A percentile compares a stretch with the other conserved stretches of the same genome.
These are phyloP conservation scores for Drosophila funebris DNA, from an alignment of 1,140 invertebrate genomes.

Conservation along the genomic window DNA sequence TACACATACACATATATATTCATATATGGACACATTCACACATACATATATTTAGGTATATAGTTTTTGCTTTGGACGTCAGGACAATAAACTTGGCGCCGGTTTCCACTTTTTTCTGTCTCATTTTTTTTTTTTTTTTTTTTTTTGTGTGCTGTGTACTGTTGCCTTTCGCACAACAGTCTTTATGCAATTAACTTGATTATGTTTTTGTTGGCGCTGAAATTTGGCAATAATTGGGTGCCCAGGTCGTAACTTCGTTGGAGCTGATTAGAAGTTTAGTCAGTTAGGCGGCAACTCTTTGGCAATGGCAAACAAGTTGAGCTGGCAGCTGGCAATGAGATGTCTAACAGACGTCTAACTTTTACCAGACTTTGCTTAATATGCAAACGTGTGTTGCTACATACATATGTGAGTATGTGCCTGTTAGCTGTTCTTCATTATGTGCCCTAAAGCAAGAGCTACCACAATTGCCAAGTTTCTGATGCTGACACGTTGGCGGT, in stretches of 20 bases:
- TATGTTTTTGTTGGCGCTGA: slow-evolving; percentile 71
- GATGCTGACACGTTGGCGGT: background rate
- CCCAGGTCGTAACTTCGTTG: slow-evolving; percentile 41
- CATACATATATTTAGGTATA: background rate
- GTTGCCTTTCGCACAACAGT: slow-evolving; percentile 46
- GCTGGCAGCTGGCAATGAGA: slow-evolving; percentile 48
- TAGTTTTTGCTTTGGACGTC: slow-evolving; percentile 28
- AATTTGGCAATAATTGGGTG: slow-evolving; percentile 68
- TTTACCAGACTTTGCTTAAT: slow-evolving; percentile 64
- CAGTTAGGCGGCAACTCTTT: slow-evolving; percentile 41
- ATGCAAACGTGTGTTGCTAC: slow-evolving; percentile 12
- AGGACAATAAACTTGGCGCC: slow-evolving; percentile 73
- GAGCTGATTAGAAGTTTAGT: slow-evolving; percentile 72
- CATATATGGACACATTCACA: background rate
- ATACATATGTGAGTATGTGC: background rate
- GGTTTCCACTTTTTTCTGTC: slow-evolving; percentile 23
- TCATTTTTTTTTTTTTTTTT: slow-evolving; percentile 1
- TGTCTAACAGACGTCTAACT: slow-evolving; percentile 70
- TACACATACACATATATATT: slow-evolving; percentile 1
- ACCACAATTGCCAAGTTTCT: slow-evolving; percentile 6
- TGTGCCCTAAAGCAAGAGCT: slow-evolving; percentile 10
- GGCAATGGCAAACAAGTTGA: slow-evolving; percentile 53
- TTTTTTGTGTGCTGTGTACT: slow-evolving; percentile 2
- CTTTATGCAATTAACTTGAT: slow-evolving; percentile 78
- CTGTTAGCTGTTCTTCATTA: slow-evolving; percentile 36